Evolutionary conservation across 2,113 vertebrate genomes (phyloP).

Genomic region (Strigops habroptila): DNA sequence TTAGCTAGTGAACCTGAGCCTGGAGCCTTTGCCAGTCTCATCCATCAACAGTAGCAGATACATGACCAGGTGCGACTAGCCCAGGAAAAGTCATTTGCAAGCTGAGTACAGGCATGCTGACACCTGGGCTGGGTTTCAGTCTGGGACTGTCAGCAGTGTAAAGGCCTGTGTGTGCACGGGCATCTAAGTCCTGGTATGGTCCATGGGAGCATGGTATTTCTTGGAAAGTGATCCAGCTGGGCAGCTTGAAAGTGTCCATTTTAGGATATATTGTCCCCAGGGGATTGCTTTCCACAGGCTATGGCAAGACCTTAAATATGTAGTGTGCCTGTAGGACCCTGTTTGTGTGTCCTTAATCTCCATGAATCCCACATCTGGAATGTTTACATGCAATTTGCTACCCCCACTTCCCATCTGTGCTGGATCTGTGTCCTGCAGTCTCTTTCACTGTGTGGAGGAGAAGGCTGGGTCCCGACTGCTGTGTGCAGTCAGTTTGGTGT

Average conservation of each 20-base stretch:
- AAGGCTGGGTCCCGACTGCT: background rate
- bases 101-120: background rate
- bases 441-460: background rate
- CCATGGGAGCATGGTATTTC: background rate
- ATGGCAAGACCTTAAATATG: background rate
- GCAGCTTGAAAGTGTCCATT: background rate
- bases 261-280: background rate
- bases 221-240: accelerated
- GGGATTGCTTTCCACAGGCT: background rate
- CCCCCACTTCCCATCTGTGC: background rate
- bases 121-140: background rate
- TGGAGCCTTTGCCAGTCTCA: background rate
- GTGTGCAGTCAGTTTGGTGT: background rate
- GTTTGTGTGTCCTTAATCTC: background rate
- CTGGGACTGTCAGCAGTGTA: background rate
- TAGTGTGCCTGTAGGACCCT: background rate
- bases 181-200: accelerated
- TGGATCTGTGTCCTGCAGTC: background rate
- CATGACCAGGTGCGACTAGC: background rate
- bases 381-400: background rate
- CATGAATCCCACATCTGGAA: background rate
- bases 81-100: background rate
- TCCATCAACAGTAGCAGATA: background rate
- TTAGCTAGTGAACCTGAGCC: background rate
- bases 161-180: background rate